Conservation (phyloP, 2,797 vertebrate genomes). For the Fratercula arctica region DNA sequence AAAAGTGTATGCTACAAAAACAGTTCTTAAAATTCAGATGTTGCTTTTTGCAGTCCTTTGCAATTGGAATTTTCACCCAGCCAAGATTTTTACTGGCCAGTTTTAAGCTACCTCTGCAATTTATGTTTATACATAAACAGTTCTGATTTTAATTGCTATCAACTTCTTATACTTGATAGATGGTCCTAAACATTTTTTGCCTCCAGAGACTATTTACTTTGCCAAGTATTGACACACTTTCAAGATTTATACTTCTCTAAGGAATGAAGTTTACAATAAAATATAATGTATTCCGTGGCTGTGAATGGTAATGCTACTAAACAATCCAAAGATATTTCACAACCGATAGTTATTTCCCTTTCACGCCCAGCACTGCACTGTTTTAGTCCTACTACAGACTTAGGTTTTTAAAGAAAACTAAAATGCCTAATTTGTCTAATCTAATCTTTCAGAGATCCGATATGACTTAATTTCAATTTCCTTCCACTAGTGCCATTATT, state of each 20-base stretch:
- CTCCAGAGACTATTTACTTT: constrained; percentile 73
- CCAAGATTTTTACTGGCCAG: constrained; percentile 66
- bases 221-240: constrained; percentile 75
- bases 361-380: not conserved
- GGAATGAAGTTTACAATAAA: constrained; percentile 75
- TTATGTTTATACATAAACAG: constrained; percentile 76
- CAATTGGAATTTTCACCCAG: constrained; percentile 32
- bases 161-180: constrained; percentile 76
- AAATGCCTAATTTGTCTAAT: not conserved
- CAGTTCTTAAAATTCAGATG: constrained; percentile 58
- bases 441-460: not conserved
- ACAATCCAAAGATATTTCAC: constrained; percentile 68
- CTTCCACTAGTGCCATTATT: not conserved
- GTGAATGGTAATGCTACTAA: constrained; percentile 76
- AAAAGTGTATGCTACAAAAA: not conserved
- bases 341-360: constrained; percentile 37
- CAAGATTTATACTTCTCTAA: constrained; percentile 75
- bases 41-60: constrained; percentile 32
- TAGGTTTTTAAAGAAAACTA: not conserved
- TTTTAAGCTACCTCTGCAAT: constrained; percentile 57
- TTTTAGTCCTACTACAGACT: constrained; percentile 9
- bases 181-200: constrained; percentile 71
- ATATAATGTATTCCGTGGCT: constrained; percentile 78
- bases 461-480: not conserved
- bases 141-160: constrained; percentile 72